Conservation (phyloP, 2,888 invertebrate species). For the Torymus texanus region DNA sequence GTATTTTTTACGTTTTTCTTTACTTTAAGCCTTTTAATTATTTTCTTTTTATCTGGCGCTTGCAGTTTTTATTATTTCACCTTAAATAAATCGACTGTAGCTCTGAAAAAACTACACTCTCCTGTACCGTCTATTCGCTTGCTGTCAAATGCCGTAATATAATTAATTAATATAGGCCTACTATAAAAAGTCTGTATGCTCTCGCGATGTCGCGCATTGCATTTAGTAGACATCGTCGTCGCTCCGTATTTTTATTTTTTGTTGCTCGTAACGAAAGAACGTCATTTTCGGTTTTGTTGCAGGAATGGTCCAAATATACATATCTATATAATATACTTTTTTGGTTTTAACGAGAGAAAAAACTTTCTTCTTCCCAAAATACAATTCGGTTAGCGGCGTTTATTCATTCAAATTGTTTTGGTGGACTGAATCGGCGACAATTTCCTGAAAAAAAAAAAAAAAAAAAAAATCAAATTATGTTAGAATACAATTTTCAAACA, state of each 20-base stretch:
- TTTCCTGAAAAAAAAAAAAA: conserved; percentile 69
- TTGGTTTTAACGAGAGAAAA: conserved; percentile 76
- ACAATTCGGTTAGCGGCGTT: conserved; percentile 71
- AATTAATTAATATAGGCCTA: conserved; percentile 68
- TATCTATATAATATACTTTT: conserved; percentile 74
- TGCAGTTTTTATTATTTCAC: conserved; percentile 51
- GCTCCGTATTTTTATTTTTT: conserved; percentile 58
- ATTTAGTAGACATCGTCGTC: conserved; percentile 65
- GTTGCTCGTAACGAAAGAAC: conserved; percentile 73
- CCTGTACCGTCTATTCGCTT: conserved; percentile 59
- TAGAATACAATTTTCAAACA: conserved; percentile 18
- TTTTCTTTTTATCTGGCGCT: conserved; percentile 47
- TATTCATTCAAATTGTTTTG: conserved; percentile 73
- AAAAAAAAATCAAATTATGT: conserved; percentile 34
- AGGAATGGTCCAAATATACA: conserved; percentile 75
- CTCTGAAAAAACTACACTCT: conserved; percentile 57
- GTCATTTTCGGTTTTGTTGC: conserved; percentile 73
- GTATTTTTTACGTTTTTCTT: conserved; percentile 43
- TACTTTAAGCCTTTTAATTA: conserved; percentile 42
- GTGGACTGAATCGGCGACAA: conserved; percentile 71
- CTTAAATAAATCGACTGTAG: conserved; percentile 64
- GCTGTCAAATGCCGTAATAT: conserved; percentile 61
- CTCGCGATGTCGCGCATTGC: conserved; percentile 65
- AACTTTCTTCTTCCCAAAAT: conserved; percentile 75
- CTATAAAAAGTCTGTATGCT: conserved; percentile 66